Evolutionary conservation across 1,140 invertebrate species (phyloP).

Genomic region (Archegozetes longisetosus): DNA sequence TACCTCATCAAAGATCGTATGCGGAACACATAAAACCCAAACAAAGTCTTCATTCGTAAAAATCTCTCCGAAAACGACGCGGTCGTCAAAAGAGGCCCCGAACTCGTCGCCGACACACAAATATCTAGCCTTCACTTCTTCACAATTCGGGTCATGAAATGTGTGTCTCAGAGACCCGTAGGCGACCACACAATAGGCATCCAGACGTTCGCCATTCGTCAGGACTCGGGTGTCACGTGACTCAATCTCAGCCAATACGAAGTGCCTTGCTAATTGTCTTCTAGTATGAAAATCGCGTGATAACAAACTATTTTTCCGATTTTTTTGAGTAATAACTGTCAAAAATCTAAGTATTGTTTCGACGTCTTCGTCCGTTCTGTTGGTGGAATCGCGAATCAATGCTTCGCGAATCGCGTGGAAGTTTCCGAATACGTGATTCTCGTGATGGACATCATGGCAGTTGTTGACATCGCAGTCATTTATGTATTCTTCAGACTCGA

Average conservation of each 20-base stretch:
- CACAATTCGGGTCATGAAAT: not conserved
- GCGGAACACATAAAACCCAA: constrained; percentile 13
- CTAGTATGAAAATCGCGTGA: constrained; percentile 4
- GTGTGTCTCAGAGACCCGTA: constrained; percentile 7
- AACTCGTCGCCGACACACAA: constrained; percentile 9
- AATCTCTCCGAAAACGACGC: constrained; percentile 13
- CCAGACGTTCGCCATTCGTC: constrained; percentile 9
- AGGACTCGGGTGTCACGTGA: constrained; percentile 9
- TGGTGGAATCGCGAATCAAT: constrained; percentile 6
- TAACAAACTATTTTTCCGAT: not conserved
- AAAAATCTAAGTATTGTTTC: constrained; percentile 7
- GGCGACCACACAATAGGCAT: constrained; percentile 12
- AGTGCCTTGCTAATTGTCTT: constrained; percentile 3
- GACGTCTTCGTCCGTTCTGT: constrained; percentile 8
- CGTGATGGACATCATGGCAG: not conserved
- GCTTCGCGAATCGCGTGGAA: not conserved
- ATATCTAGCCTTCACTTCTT: not conserved
- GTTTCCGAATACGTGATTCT: too few relatives aligned
- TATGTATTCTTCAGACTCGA: not conserved
- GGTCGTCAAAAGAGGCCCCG: constrained; percentile 8
- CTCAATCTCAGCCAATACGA: constrained; percentile 14
- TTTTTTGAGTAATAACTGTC: not conserved
- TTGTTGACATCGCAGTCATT: not conserved
- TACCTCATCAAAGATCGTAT: constrained; percentile 14
- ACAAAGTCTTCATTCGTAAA: constrained; percentile 13